These are phyloP conservation scores for Pelodytes ibericus DNA, from an alignment of 2,797 vertebrate species.

Conservation along the genomic window DNA sequence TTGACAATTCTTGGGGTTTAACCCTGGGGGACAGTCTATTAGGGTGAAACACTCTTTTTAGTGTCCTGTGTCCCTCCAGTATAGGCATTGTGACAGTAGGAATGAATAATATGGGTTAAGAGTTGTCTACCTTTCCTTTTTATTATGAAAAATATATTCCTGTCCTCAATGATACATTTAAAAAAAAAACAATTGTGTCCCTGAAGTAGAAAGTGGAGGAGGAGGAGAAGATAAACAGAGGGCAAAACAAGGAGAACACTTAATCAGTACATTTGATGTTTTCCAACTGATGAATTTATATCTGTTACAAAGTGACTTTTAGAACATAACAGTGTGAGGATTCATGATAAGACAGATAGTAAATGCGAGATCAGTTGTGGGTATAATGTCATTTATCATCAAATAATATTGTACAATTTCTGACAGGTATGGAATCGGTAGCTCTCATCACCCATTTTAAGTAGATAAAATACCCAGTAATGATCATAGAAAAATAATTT, in stretches of 20 bases:
- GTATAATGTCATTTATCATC: conserved; percentile 41
- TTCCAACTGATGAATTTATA: conserved; percentile 36
- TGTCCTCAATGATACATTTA: too few relatives aligned
- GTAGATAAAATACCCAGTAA: neutral
- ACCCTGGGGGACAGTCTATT: too few relatives aligned
- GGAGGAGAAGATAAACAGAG: conserved; percentile 17
- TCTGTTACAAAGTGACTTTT: conserved; percentile 36
- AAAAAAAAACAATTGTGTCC: too few relatives aligned
- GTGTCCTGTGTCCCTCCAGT: too few relatives aligned
- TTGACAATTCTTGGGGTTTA: too few relatives aligned
- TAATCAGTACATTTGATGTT: conserved; percentile 44
- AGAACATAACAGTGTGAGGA: conserved; percentile 26
- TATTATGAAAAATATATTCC: too few relatives aligned
- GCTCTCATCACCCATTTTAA: conserved; percentile 26
- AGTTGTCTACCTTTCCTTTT: too few relatives aligned
- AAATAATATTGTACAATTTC: conserved; percentile 22
- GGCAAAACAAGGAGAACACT: conserved; percentile 45
- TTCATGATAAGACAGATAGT: conserved; percentile 50
- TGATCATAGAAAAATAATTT: conserved; percentile 4
- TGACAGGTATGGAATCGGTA: conserved; percentile 32
- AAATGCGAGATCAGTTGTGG: conserved; percentile 37
- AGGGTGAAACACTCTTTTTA: too few relatives aligned
- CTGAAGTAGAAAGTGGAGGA: too few relatives aligned
- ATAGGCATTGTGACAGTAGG: too few relatives aligned
- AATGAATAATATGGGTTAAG: too few relatives aligned